phyloP scores from a whole-genome alignment of 2,797 vertebrate species.

The Enoplosus armatus region DNA sequence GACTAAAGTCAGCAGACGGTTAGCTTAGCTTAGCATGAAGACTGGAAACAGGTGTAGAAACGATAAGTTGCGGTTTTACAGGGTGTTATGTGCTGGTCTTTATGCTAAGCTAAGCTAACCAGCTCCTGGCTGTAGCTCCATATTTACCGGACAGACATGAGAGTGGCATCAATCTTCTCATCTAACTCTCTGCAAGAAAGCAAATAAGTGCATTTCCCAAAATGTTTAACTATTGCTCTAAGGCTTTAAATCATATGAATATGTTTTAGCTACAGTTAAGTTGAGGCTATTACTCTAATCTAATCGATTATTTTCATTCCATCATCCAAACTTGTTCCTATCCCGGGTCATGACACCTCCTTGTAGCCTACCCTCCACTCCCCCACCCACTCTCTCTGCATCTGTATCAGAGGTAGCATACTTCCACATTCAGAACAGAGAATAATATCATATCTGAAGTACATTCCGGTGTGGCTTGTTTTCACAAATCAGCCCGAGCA shows the following conservation, averaged over 20 bases:
- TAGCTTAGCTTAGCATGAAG: slow-evolving; percentile 5
- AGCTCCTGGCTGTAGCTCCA: background rate
- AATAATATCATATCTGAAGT: slow-evolving; percentile 49
- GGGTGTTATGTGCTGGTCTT: background rate
- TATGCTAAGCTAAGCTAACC: background rate
- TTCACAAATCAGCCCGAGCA: slow-evolving; percentile 43
- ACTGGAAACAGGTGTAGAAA: background rate
- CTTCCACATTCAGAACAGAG: slow-evolving; percentile 18
- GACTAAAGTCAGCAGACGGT: background rate
- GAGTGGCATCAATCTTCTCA: background rate
- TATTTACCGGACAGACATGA: background rate
- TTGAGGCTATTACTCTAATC: background rate
- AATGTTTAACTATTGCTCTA: background rate
- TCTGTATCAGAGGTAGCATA: slow-evolving; percentile 30
- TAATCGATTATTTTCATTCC: background rate
- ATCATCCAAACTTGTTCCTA: background rate
- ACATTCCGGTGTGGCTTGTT: slow-evolving; percentile 59
- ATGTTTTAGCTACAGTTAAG: background rate
- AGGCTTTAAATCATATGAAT: background rate
- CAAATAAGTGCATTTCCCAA: background rate
- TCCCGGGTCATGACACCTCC: background rate
- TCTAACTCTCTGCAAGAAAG: slow-evolving; percentile 3
- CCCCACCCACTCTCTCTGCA: slow-evolving; percentile 2
- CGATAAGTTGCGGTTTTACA: too few species aligned
- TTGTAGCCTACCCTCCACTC: background rate